Percentiles rank a stretch among this genome's conserved stretches.
Conservation (phyloP, 2,888 invertebrate species). For the Cremastobaeus sp. region DNA sequence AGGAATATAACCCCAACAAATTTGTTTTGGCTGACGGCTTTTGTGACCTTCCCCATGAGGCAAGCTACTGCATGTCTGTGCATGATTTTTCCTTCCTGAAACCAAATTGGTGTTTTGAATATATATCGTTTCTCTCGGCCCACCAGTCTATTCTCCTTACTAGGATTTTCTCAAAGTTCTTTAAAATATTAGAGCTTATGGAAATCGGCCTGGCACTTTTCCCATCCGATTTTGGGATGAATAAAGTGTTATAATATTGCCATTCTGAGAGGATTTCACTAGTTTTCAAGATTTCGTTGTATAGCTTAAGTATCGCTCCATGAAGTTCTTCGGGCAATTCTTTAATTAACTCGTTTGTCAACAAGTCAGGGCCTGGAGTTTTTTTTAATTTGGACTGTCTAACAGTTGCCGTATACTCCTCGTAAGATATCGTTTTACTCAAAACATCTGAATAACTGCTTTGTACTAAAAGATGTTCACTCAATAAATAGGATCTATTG, state of each 20-base stretch:
- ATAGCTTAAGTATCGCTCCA: not conserved
- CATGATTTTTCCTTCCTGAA: not conserved
- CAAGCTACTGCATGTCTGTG: not conserved
- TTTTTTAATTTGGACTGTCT: conserved; percentile 1
- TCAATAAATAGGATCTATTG: not conserved
- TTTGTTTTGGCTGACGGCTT: not conserved
- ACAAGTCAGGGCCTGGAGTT: conserved; percentile 21
- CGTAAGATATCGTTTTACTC: not conserved
- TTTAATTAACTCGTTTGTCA: conserved; percentile 6
- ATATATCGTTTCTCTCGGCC: not conserved
- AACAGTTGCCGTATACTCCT: not conserved
- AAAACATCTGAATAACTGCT: not conserved
- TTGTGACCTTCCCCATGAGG: not conserved
- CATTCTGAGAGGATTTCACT: not conserved
- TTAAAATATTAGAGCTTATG: conserved; percentile 18
- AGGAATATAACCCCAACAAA: not conserved
- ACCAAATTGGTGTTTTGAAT: not conserved
- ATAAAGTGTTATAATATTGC: conserved; percentile 9
- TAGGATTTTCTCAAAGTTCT: conserved; percentile 28
- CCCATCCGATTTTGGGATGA: conserved; percentile 24
- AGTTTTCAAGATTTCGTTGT: not conserved
- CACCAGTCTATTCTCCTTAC: conserved; percentile 1
- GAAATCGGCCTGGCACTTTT: conserved; percentile 19
- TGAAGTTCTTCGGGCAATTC: not conserved
- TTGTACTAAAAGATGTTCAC: not conserved